Percentiles rank a stretch among this genome's conserved stretches.
Conservation (phyloP, 2,888 invertebrate genomes). For the Parascotia fuliginaria region DNA sequence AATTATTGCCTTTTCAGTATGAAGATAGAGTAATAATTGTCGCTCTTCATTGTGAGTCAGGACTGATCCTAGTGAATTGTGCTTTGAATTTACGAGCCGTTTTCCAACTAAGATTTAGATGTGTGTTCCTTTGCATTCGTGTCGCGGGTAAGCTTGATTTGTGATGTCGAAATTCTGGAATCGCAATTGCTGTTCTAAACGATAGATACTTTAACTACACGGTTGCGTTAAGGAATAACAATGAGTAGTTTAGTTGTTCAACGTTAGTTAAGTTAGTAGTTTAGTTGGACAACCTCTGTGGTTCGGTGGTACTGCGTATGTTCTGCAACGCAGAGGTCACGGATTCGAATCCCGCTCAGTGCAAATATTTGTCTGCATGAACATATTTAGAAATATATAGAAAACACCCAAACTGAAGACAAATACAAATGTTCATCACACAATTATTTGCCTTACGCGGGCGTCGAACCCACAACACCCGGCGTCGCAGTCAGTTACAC, state of each 20-base stretch:
- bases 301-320: too few species aligned
- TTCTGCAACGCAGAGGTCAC: too few species aligned
- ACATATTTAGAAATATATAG: too few species aligned
- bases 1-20: conserved; percentile 28
- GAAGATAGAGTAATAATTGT: conserved; percentile 22
- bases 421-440: too few species aligned
- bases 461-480: too few species aligned
- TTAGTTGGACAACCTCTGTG: too few species aligned
- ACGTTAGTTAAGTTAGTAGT: too few species aligned
- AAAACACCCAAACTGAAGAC: too few species aligned
- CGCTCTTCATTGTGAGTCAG: conserved; percentile 43
- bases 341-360: too few species aligned
- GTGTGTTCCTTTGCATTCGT: conserved; percentile 40
- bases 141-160: conserved; percentile 39
- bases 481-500: too few species aligned
- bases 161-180: conserved; percentile 30
- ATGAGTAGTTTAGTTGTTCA: conserved; percentile 31
- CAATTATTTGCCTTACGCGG: too few species aligned
- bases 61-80: conserved; percentile 31
- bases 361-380: too few species aligned
- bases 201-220: conserved; percentile 12
- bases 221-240: conserved; percentile 23
- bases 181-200: conserved; percentile 17
- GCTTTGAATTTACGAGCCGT: conserved; percentile 37
- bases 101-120: conserved; percentile 41